These are phyloP conservation scores for Pseudochromis fuscus DNA, from an alignment of 2,797 vertebrate species.

Conservation along the genomic window DNA sequence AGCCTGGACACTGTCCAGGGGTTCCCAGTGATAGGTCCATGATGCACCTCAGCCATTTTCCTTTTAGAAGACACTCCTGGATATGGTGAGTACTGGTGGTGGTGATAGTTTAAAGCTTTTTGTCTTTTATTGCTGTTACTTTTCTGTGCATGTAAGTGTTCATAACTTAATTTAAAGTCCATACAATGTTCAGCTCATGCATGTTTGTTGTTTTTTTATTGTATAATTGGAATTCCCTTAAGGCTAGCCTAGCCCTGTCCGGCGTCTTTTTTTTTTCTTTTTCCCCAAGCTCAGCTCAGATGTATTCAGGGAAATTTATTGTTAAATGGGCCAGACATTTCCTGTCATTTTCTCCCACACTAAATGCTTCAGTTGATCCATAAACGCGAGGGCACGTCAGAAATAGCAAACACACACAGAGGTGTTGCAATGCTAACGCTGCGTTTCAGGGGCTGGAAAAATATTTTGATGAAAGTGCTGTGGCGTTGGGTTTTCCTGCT, in stretches of 20 bases:
- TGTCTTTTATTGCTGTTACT: background rate
- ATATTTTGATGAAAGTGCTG: constrained; percentile 21
- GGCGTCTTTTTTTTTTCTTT: constrained; percentile 25
- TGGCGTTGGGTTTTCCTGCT: constrained; percentile 40
- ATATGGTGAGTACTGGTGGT: constrained; percentile 83
- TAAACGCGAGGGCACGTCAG: constrained; percentile 60
- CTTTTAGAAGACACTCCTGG: constrained; percentile 87
- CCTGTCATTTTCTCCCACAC: constrained; percentile 80
- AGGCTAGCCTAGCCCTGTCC: constrained; percentile 49
- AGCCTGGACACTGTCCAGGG: constrained; percentile 78
- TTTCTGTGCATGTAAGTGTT: background rate
- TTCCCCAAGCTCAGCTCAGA: constrained; percentile 52
- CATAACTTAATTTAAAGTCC: constrained; percentile 17
- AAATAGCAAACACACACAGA: constrained; percentile 50
- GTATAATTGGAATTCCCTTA: constrained; percentile 43
- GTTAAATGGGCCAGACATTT: constrained; percentile 81
- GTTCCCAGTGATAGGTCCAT: constrained; percentile 76
- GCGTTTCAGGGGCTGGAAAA: constrained; percentile 27
- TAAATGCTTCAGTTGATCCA: constrained; percentile 70
- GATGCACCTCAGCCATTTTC: constrained; percentile 84
- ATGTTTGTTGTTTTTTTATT: constrained; percentile 61
- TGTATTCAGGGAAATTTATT: constrained; percentile 77
- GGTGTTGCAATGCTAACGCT: constrained; percentile 32
- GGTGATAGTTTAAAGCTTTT: constrained; percentile 1
- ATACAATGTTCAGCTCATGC: constrained; percentile 5